phyloP scores from a whole-genome alignment of 2,888 invertebrate genomes.

The Norana najaformis region DNA sequence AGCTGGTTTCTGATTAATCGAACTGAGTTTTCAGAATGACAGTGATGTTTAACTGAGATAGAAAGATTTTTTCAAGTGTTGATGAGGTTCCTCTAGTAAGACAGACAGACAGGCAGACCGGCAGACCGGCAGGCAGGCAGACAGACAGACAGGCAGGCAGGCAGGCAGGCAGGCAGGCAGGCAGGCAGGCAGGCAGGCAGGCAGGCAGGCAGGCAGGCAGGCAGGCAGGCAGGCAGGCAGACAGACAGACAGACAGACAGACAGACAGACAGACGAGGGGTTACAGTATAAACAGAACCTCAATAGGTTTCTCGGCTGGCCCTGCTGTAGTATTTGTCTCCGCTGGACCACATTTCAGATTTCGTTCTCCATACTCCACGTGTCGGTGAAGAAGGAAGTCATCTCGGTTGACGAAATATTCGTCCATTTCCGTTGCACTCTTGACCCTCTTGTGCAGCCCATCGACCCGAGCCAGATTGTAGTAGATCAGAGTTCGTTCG shows the following conservation, averaged over 20 bases:
- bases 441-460: conserved; percentile 67
- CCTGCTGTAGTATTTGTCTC: conserved; percentile 51
- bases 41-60: neutral
- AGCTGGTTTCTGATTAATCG: neutral
- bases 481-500: conserved; percentile 69
- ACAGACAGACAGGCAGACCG: neutral
- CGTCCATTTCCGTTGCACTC: conserved; percentile 59
- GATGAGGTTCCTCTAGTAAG: neutral
- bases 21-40: neutral
- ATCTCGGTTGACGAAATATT: conserved; percentile 58
- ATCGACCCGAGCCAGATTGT: conserved; percentile 71
- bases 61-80: too few relatives aligned
- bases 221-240: neutral
- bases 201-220: neutral
- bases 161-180: neutral
- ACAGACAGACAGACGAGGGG: neutral
- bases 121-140: neutral
- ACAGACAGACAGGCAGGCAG: neutral
- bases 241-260: neutral
- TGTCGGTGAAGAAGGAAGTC: conserved; percentile 60
- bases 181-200: neutral
- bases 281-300: neutral
- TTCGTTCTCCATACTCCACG: conserved; percentile 57
- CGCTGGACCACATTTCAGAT: conserved; percentile 61
- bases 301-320: conserved; percentile 47